These are phyloP conservation scores for Camponotus floridanus DNA, from an alignment of 1,140 invertebrate genomes.

Conservation along the genomic window DNA sequence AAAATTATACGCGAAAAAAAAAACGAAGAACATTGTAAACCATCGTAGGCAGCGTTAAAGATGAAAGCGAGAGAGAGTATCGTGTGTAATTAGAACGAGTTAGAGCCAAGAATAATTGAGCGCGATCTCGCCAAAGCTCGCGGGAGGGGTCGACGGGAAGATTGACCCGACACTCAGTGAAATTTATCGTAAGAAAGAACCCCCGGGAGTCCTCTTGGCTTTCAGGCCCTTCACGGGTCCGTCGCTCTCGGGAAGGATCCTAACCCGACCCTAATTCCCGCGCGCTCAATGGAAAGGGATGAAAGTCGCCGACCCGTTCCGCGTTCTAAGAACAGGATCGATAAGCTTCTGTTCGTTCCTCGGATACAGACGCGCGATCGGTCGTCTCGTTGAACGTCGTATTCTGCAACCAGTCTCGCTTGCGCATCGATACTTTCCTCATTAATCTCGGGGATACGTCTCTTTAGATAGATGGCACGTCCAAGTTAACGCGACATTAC, in stretches of 20 bases:
- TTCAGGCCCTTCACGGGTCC: slow-evolving; percentile 66
- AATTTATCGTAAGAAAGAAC: slow-evolving; percentile 77
- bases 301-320: slow-evolving; percentile 71
- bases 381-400: slow-evolving; percentile 13
- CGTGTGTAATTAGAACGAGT: slow-evolving; percentile 26
- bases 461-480: slow-evolving; percentile 14
- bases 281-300: slow-evolving; percentile 68
- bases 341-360: slow-evolving; percentile 59
- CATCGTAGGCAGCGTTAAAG: too few species aligned
- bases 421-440: slow-evolving; percentile 46
- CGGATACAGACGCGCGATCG: slow-evolving; percentile 65
- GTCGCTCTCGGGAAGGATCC: slow-evolving; percentile 70
- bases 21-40: too few species aligned
- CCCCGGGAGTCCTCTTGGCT: slow-evolving; percentile 68
- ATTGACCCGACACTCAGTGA: slow-evolving; percentile 74
- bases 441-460: slow-evolving; percentile 44
- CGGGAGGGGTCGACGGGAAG: slow-evolving; percentile 47
- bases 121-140: slow-evolving; percentile 26
- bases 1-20: slow-evolving; percentile 1
- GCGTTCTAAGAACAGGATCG: slow-evolving; percentile 64
- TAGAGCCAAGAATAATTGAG: slow-evolving; percentile 43
- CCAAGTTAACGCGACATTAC: slow-evolving; percentile 53
- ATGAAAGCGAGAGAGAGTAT: neutral
- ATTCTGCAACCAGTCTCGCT: neutral
- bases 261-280: slow-evolving; percentile 71